Evolutionary conservation across 2,888 invertebrate species (phyloP), one percentile per base, ranked within the genome.

Genomic region (Rhamphomyia laevipes): DNA sequence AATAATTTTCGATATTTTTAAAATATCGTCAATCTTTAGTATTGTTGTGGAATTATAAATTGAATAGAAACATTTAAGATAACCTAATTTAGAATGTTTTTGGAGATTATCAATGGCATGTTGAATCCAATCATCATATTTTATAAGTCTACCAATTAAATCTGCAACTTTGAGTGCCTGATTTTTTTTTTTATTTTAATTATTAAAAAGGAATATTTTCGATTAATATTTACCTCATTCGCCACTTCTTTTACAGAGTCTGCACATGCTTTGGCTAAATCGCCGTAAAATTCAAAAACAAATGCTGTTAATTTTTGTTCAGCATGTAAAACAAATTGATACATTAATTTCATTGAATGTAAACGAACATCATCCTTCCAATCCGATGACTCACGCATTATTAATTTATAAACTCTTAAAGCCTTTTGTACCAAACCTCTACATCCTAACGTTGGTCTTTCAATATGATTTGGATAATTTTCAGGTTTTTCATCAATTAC

Each of bases 391-490:
- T 71, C 71, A 0, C 63, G 56, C 27, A 67, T 60, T 31, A 71
- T 63, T 6, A 66, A 49, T n/a, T 59, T 56, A 3, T 69, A 49
- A 3, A 71, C 51, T 7, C 63, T 61, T 16, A 71, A 50, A 61
- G 90, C 82, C 50, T 80, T 77, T 61, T 84, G 82, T 0, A 87
- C 84, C 45, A 95, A 68, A 3, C 76, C 75, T 10, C 93, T 78
- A 63, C 95, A 95, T 1, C 93, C 93, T 17, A 93, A 73, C 60
- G 86, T 87, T 1, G 93, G 92, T n/a, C 93, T 76, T 51, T 74
- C 72, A 12, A 86, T 70, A 56, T 75, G 68, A 43, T 74, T 64
- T 1, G 91, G 91, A 71, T 93, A 93, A 64, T 90, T 84, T 4
- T 72, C 62, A 0, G 82, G 81, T 3, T 74, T 71, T 46, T 78